Conservation (phyloP, 2,113 vertebrate species). For the Brachyhypopomus occidentalis region DNA sequence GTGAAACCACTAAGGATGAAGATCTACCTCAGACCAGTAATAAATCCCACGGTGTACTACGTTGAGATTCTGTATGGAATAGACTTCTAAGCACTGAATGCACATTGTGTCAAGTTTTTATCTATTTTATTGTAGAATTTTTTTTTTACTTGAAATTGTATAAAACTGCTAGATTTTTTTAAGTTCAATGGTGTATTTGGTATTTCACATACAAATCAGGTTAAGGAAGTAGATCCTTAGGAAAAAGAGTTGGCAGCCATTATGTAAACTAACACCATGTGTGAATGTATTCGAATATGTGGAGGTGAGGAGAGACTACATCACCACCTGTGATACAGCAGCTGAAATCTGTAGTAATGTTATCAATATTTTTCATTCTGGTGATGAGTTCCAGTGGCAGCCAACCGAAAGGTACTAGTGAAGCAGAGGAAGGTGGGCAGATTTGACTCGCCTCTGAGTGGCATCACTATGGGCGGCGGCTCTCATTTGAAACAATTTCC, state of each 20-base stretch:
- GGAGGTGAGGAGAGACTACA: neutral
- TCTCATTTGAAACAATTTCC: neutral
- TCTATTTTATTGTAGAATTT: neutral
- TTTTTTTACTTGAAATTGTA: neutral
- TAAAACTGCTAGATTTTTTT: neutral
- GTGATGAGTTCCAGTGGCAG: neutral
- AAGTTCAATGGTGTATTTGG: neutral
- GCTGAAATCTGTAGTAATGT: neutral
- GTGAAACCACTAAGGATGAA: neutral
- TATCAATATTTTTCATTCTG: neutral
- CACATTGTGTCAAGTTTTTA: neutral
- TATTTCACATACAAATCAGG: neutral
- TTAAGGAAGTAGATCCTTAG: neutral
- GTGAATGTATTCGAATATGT: slow-evolving; percentile 21
- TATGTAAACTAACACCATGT: slow-evolving; percentile 8
- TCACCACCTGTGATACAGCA: neutral
- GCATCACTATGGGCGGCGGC: neutral
- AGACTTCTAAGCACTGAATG: slow-evolving; percentile 2
- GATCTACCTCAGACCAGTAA: slow-evolving; percentile 41
- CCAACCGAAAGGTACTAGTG: neutral
- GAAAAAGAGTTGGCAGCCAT: slow-evolving; percentile 1
- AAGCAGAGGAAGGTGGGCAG: neutral
- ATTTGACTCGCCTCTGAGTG: neutral
- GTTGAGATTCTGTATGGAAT: slow-evolving; percentile 12
- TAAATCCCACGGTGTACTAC: neutral